Evolutionary conservation across 2,113 vertebrate species (phyloP).

Genomic region (Buteo buteo): DNA sequence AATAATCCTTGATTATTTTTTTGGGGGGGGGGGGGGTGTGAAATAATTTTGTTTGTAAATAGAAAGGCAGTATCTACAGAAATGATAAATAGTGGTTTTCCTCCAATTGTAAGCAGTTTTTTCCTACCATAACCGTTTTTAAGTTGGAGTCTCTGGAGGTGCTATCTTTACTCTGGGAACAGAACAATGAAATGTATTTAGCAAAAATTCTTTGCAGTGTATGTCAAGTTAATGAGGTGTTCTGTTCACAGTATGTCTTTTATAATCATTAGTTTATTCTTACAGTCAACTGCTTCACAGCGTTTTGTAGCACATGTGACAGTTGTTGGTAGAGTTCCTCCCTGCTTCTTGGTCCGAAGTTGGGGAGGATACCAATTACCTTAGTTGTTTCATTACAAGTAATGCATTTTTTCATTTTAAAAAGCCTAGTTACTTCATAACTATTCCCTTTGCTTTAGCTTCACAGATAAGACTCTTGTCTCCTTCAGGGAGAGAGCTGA

Average conservation of each 20-base stretch:
- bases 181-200: background rate
- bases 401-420: background rate
- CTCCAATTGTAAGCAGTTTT: background rate
- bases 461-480: background rate
- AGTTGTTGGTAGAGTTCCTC: background rate
- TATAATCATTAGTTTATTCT: background rate
- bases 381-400: background rate
- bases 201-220: background rate
- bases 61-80: background rate
- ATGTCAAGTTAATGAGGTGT: background rate
- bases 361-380: background rate
- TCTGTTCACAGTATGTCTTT: background rate
- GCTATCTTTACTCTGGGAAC: background rate
- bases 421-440: background rate
- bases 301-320: background rate
- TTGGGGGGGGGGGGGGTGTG: accelerated
- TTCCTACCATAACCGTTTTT: background rate
- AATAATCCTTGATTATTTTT: background rate
- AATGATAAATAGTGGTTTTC: background rate
- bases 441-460: background rate
- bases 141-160: background rate
- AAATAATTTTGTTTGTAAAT: background rate
- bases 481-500: background rate
- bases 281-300: background rate
- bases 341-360: background rate